Conservation (phyloP, 2,797 vertebrate genomes). For the Chaunax sp. region DNA sequence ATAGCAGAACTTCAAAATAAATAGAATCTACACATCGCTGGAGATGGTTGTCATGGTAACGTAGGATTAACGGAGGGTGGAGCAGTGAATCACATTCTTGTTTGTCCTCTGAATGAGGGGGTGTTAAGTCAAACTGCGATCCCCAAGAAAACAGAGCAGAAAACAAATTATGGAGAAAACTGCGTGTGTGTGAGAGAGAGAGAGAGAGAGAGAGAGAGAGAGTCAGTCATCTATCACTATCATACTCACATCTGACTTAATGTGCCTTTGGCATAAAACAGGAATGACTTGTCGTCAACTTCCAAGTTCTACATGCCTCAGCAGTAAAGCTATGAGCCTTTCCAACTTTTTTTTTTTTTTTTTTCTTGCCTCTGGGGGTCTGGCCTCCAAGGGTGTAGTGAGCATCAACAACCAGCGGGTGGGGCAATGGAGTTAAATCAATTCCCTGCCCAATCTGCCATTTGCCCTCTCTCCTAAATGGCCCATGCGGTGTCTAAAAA, state of each 20-base stretch:
- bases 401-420: conserved; percentile 42
- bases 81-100: conserved; percentile 34
- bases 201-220: no score
- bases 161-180: background rate
- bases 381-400: conserved; percentile 36
- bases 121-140: conserved; percentile 14
- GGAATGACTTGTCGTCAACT: background rate
- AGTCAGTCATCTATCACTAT: background rate
- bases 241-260: background rate
- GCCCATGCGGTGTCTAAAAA: conserved; percentile 6
- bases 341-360: background rate
- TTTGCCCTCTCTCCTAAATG: conserved; percentile 26
- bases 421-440: conserved; percentile 42
- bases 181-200: no score
- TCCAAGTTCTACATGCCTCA: background rate
- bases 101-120: conserved; percentile 12
- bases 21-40: conserved; percentile 3
- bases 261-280: background rate
- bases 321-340: background rate
- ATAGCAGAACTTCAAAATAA: conserved; percentile 10
- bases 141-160: conserved; percentile 2
- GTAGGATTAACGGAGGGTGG: conserved; percentile 1
- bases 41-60: conserved; percentile 45
- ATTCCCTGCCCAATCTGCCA: background rate
- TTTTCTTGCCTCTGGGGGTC: background rate